These are phyloP conservation scores for Poeciliopsis infans DNA, from an alignment of 2,797 vertebrate genomes.

Conservation along the genomic window DNA sequence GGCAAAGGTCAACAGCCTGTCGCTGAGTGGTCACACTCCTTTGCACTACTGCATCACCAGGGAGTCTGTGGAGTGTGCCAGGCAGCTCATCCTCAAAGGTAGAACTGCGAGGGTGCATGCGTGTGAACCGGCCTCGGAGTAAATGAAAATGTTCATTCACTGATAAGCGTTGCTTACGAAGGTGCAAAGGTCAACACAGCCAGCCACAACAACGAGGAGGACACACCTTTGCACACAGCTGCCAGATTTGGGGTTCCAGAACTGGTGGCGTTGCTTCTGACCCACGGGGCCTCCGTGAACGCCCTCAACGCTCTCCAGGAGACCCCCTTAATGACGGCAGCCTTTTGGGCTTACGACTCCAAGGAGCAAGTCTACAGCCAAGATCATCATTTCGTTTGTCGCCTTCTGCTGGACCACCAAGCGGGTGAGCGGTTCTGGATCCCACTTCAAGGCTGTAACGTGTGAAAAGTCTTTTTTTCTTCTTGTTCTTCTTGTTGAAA, in stretches of 20 bases:
- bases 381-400: conserved; percentile 89
- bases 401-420: conserved; percentile 87
- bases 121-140: background rate
- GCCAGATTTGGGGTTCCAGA: conserved; percentile 89
- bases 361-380: conserved; percentile 89
- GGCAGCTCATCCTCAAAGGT: conserved; percentile 91
- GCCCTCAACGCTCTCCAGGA: conserved; percentile 85
- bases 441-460: background rate
- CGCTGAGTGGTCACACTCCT: conserved; percentile 89
- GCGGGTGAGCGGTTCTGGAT: conserved; percentile 67
- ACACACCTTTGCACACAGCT: conserved; percentile 88
- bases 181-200: conserved; percentile 88
- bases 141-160: background rate
- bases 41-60: conserved; percentile 89
- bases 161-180: conserved; percentile 43
- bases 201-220: conserved; percentile 86
- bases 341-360: conserved; percentile 89
- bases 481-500: background rate
- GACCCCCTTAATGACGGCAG: conserved; percentile 87
- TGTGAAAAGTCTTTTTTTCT: background rate
- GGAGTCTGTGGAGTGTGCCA: conserved; percentile 88
- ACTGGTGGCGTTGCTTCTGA: conserved; percentile 86
- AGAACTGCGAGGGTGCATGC: background rate
- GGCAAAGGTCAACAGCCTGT: conserved; percentile 87
- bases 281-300: conserved; percentile 85